phyloP scores from a whole-genome alignment of 2,888 invertebrate species.

The Seira ritae region DNA sequence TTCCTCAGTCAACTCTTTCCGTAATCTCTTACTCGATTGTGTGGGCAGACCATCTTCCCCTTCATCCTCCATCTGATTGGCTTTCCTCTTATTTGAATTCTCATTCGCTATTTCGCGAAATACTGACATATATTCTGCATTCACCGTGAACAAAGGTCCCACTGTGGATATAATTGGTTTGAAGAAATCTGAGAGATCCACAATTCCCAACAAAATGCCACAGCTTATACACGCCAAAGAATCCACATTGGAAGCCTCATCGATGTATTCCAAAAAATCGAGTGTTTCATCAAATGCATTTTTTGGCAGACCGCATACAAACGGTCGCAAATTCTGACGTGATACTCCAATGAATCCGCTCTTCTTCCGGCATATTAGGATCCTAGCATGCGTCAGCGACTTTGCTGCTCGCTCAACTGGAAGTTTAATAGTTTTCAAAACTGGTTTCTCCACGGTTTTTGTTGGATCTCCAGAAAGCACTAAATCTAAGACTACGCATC shows the following conservation, averaged over 20 bases:
- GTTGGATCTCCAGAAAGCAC: slow-evolving; percentile 57
- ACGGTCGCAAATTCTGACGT: background rate
- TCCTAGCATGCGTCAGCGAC: slow-evolving; percentile 23
- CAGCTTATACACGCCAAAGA: slow-evolving; percentile 32
- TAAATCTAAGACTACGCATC: slow-evolving; percentile 55
- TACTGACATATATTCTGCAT: slow-evolving; percentile 34
- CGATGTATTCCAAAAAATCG: slow-evolving; percentile 44
- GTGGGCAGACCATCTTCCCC: no score
- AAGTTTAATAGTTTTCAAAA: slow-evolving; percentile 32
- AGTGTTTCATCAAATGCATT: slow-evolving; percentile 33
- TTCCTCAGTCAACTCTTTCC: background rate
- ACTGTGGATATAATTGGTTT: slow-evolving; percentile 1
- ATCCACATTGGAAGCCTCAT: slow-evolving; percentile 33
- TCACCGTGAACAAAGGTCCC: slow-evolving; percentile 38
- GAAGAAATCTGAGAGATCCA: slow-evolving; percentile 39
- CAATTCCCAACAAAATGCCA: slow-evolving; percentile 37
- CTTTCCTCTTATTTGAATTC: no score
- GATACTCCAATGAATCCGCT: slow-evolving; percentile 18
- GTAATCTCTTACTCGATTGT: background rate
- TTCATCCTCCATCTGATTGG: background rate
- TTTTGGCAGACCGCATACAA: background rate
- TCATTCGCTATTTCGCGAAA: slow-evolving; percentile 19
- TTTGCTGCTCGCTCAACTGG: slow-evolving; percentile 47
- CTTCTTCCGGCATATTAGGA: slow-evolving; percentile 21
- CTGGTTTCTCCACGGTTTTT: slow-evolving; percentile 37